A percentile compares a stretch with the other conserved stretches of the same genome.
Conservation (phyloP, 2,888 invertebrate genomes). For the Brachylomia viminalis region DNA sequence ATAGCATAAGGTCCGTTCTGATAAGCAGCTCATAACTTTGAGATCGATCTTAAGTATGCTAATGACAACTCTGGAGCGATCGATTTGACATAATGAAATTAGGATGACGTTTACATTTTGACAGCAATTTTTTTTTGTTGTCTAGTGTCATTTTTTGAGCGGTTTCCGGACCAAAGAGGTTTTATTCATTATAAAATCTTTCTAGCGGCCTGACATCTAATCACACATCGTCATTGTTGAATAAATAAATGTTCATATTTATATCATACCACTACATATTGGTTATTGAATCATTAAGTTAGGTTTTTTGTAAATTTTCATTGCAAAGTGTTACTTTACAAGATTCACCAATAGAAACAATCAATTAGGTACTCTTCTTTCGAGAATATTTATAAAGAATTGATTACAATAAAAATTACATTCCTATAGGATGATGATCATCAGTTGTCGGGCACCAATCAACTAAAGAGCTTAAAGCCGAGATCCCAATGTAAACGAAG, state of each 20-base stretch:
- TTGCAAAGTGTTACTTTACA: constrained; percentile 9
- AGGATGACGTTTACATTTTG: constrained; percentile 22
- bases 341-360: not conserved
- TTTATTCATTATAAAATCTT: constrained; percentile 21
- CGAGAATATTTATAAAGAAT: constrained; percentile 6
- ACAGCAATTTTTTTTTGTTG: constrained; percentile 14
- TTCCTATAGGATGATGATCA: not conserved
- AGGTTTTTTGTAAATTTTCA: constrained; percentile 8
- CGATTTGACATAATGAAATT: constrained; percentile 11
- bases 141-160: constrained; percentile 6
- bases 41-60: constrained; percentile 33
- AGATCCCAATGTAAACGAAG: constrained; percentile 31
- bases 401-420: constrained; percentile 15
- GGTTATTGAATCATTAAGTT: constrained; percentile 43
- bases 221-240: constrained; percentile 44
- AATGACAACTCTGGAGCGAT: constrained; percentile 3
- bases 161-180: constrained; percentile 36
- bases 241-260: constrained; percentile 60
- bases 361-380: not conserved
- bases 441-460: not conserved
- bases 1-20: constrained; percentile 1
- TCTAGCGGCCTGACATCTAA: constrained; percentile 51
- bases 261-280: constrained; percentile 50
- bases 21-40: constrained; percentile 35
- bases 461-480: constrained; percentile 15